Evolutionary conservation across 2,888 invertebrate genomes (phyloP).

Genomic region (Abscondita cerata): DNA sequence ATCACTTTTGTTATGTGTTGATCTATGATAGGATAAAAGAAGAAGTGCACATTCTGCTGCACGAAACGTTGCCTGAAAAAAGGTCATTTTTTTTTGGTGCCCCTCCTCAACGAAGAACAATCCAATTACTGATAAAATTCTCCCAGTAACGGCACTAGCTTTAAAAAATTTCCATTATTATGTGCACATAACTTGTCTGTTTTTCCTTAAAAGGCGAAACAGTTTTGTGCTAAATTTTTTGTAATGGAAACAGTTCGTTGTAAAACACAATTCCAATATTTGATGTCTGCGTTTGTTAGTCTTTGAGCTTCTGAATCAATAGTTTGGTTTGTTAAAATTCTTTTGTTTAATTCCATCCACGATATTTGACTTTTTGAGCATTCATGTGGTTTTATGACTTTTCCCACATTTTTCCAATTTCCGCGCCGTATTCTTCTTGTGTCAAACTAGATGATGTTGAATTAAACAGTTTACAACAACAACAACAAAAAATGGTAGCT

Average conservation of each 20-base stretch:
- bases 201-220: conserved; percentile 11
- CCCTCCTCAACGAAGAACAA: too few relatives aligned
- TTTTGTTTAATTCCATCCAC: not conserved
- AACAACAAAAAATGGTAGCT: conserved; percentile 2
- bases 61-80: too few relatives aligned
- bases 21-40: too few relatives aligned
- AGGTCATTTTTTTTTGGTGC: too few relatives aligned
- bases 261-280: conserved; percentile 7
- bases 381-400: conserved; percentile 4
- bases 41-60: too few relatives aligned
- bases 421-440: conserved; percentile 9
- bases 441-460: not conserved
- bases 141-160: too few relatives aligned
- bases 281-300: conserved; percentile 6
- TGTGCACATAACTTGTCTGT: conserved; percentile 15
- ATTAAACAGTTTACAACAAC: conserved; percentile 7
- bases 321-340: not conserved
- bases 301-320: conserved; percentile 16
- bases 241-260: not conserved
- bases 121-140: too few relatives aligned
- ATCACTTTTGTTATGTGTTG: too few relatives aligned
- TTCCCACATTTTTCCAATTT: conserved; percentile 10
- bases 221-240: conserved; percentile 14
- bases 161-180: conserved; percentile 23
- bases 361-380: conserved; percentile 1